Percentiles rank a stretch among this genome's conserved stretches.
These are phyloP conservation scores for Drosophila lini DNA, from an alignment of 1,140 invertebrate genomes.

Conservation along the genomic window DNA sequence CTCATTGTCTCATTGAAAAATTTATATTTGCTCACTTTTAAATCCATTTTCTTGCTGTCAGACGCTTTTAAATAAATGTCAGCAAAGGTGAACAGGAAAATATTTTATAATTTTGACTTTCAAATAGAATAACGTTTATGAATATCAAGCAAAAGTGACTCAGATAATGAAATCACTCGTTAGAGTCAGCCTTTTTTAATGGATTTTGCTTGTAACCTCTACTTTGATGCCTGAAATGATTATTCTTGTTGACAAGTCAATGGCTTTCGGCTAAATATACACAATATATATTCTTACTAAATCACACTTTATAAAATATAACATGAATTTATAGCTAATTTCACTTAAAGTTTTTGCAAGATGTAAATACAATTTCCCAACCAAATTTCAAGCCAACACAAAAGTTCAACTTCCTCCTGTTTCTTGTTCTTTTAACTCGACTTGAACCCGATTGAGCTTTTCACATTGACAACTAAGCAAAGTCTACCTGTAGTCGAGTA, in stretches of 20 bases:
- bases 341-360: too few relatives aligned
- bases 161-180: conserved; percentile 11
- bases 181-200: not conserved
- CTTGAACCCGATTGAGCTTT: conserved; percentile 39
- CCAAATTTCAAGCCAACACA: not conserved
- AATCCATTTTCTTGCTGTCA: conserved; percentile 7
- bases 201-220: not conserved
- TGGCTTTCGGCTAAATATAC: not conserved
- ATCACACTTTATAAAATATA: too few relatives aligned
- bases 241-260: not conserved
- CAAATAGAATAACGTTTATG: conserved; percentile 16
- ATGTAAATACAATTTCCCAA: not conserved
- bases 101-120: conserved; percentile 21
- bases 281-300: not conserved
- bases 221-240: not conserved
- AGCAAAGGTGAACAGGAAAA: conserved; percentile 21
- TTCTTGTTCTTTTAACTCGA: conserved; percentile 35
- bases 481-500: conserved; percentile 43
- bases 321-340: not conserved
- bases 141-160: conserved; percentile 20
- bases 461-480: conserved; percentile 49
- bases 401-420: conserved; percentile 28
- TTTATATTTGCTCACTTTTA: not conserved
- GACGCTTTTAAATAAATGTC: conserved; percentile 10
- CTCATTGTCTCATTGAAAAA: not conserved